A percentile compares a stretch with the other conserved stretches of the same genome.
Evolutionary conservation across 1,140 invertebrate species (phyloP).

Genomic region (Drosophila ambigua): DNA sequence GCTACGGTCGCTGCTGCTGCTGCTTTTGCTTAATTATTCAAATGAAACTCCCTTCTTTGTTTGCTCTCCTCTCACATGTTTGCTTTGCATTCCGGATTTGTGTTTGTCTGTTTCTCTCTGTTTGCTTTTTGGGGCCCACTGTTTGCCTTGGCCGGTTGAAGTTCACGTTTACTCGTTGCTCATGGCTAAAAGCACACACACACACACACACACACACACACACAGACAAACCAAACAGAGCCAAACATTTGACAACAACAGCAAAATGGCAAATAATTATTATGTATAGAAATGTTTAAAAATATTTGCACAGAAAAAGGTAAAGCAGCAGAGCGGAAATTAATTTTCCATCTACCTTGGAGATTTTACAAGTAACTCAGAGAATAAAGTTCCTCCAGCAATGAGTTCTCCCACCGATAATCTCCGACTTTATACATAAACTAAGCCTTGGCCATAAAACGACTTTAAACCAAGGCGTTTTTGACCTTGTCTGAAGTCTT

Average conservation of each 20-base stretch:
- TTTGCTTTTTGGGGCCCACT: conserved; percentile 54
- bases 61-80: conserved; percentile 56
- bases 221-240: too few relatives aligned
- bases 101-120: conserved; percentile 50
- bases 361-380: too few relatives aligned
- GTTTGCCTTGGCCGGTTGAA: conserved; percentile 63
- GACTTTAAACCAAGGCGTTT: conserved; percentile 3
- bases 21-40: conserved; percentile 66
- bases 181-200: conserved; percentile 32
- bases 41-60: conserved; percentile 49
- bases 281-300: background rate
- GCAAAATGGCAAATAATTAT: conserved; percentile 1
- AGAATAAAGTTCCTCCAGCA: too few relatives aligned
- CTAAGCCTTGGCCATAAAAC: conserved; percentile 42
- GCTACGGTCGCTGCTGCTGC: background rate
- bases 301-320: too few relatives aligned
- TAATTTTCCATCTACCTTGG: too few relatives aligned
- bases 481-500: conserved; percentile 29
- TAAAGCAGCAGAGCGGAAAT: too few relatives aligned
- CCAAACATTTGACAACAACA: background rate
- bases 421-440: conserved; percentile 14
- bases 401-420: background rate
- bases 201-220: too few relatives aligned
- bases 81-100: conserved; percentile 40
- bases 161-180: conserved; percentile 52